Percentiles rank a stretch among this genome's conserved stretches.
These are phyloP conservation scores for Coluber constrictor DNA, from an alignment of 2,797 vertebrate species.

Conservation along the genomic window DNA sequence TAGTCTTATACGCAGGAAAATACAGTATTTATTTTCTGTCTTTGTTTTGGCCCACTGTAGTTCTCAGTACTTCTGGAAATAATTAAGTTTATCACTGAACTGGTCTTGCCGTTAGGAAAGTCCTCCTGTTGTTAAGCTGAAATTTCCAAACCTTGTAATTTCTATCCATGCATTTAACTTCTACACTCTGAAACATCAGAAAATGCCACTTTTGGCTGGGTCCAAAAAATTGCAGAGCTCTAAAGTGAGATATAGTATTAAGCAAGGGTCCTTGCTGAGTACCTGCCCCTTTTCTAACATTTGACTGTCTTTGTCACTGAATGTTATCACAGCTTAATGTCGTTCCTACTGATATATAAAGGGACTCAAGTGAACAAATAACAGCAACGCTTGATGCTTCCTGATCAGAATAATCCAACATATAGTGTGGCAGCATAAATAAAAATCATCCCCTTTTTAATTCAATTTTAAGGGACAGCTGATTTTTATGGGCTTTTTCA, in stretches of 20 bases:
- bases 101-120: background rate
- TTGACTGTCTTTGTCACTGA: background rate
- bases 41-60: background rate
- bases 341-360: background rate
- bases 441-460: background rate
- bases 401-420: background rate
- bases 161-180: background rate
- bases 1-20: no score
- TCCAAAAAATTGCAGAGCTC: background rate
- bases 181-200: background rate
- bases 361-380: background rate
- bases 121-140: background rate
- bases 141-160: background rate
- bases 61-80: background rate
- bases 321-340: background rate
- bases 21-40: background rate
- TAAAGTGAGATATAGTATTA: background rate
- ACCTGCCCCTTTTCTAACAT: background rate
- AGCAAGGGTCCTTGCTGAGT: background rate
- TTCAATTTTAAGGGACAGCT: background rate
- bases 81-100: background rate
- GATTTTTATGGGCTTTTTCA: background rate
- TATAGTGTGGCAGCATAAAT: background rate
- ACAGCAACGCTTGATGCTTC: background rate
- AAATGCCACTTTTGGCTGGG: background rate